phyloP scores from a whole-genome alignment of 2,113 vertebrate species.

The Ceuthmochares aereus region DNA sequence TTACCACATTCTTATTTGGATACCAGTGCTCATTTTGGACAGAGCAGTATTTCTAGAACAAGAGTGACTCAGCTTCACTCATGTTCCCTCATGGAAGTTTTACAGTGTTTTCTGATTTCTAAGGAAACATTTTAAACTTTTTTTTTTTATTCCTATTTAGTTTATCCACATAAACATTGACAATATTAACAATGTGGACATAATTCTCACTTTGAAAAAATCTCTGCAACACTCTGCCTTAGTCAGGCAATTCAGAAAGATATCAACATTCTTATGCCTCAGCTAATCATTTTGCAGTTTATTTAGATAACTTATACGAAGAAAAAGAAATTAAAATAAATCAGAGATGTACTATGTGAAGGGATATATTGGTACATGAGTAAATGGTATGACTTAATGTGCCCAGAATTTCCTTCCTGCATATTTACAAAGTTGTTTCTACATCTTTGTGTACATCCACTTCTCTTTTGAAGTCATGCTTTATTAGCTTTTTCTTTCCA shows the following conservation, averaged over 20 bases:
- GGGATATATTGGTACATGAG: neutral
- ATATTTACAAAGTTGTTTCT: conserved; percentile 9
- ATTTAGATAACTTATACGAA: neutral
- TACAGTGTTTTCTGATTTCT: neutral
- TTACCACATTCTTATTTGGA: neutral
- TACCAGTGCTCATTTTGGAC: neutral
- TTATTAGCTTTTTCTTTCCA: neutral
- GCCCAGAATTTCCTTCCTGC: neutral
- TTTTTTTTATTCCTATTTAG: neutral
- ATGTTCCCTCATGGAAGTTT: neutral
- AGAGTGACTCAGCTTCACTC: neutral
- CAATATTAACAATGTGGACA: neutral
- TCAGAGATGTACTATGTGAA: neutral
- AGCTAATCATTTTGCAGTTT: neutral
- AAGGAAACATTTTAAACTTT: neutral
- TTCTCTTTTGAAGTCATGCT: conserved; percentile 2
- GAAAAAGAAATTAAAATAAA: neutral
- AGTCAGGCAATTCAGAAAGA: neutral
- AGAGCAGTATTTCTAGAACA: neutral
- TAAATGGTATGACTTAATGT: neutral
- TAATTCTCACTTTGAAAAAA: neutral
- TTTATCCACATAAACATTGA: neutral
- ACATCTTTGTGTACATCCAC: neutral
- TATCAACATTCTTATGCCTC: neutral
- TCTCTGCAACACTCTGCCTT: neutral